phyloP scores from a whole-genome alignment of 2,113 vertebrate species.

The Etia nguti region DNA sequence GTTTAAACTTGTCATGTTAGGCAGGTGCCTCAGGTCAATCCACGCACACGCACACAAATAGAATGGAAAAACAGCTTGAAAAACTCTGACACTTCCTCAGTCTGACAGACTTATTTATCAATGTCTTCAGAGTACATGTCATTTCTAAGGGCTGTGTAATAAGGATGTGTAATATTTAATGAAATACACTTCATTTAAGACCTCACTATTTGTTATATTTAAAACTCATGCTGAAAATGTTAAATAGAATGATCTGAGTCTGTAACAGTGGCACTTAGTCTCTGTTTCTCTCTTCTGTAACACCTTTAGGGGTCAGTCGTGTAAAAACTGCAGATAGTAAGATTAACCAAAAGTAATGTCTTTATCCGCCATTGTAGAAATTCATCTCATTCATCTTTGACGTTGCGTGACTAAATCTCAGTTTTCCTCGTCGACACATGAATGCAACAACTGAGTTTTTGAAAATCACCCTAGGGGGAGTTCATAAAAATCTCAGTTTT shows the following conservation, averaged over 20 bases:
- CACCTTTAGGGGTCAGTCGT: too few relatives aligned
- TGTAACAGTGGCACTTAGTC: too few relatives aligned
- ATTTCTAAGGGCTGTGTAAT: background rate
- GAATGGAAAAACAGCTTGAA: background rate
- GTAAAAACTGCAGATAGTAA: too few relatives aligned
- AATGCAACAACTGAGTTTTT: too few relatives aligned
- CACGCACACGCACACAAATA: rapidly evolving
- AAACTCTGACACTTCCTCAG: background rate
- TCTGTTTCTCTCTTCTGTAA: too few relatives aligned
- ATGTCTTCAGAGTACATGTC: background rate
- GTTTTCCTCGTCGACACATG: too few relatives aligned
- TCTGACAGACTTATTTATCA: background rate
- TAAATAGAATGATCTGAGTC: background rate
- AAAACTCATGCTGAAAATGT: background rate
- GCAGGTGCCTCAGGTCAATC: background rate
- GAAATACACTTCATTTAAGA: background rate
- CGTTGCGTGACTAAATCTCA: too few relatives aligned
- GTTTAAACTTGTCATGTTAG: background rate
- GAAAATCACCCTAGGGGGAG: too few relatives aligned
- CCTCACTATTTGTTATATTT: background rate
- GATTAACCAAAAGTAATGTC: too few relatives aligned
- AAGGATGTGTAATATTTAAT: background rate
- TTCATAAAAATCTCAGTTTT: too few relatives aligned
- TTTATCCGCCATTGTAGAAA: too few relatives aligned
- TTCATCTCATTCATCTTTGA: too few relatives aligned